A percentile compares a stretch with the other conserved stretches of the same genome.
phyloP scores from a whole-genome alignment of 2,113 vertebrate species.

The Channa maculata region DNA sequence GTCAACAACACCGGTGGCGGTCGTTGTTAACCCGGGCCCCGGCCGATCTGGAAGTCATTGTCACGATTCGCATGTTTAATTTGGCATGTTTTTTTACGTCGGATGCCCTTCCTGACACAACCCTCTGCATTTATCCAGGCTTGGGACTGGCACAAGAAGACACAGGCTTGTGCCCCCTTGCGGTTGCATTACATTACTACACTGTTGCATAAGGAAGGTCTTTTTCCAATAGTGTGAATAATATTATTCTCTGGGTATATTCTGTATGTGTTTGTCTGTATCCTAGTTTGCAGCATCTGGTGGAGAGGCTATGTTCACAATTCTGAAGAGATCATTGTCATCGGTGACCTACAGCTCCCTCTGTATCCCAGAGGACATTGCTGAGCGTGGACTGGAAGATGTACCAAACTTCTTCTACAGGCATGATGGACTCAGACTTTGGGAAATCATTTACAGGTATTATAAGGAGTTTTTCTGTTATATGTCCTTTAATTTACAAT shows the following conservation, averaged over 20 bases:
- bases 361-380: conserved; percentile 83
- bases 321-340: conserved; percentile 58
- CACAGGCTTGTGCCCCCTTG: too few relatives aligned
- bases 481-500: too few relatives aligned
- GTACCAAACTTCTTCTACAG: conserved; percentile 85
- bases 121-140: too few relatives aligned
- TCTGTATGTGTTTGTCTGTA: background rate
- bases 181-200: background rate
- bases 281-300: conserved; percentile 65
- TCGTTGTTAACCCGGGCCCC: too few relatives aligned
- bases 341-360: conserved; percentile 81
- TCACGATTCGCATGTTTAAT: too few relatives aligned
- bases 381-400: conserved; percentile 63
- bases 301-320: conserved; percentile 26
- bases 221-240: too few relatives aligned
- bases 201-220: background rate
- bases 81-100: too few relatives aligned
- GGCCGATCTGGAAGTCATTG: too few relatives aligned
- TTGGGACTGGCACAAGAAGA: too few relatives aligned
- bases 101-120: too few relatives aligned
- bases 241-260: too few relatives aligned
- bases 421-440: conserved; percentile 85
- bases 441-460: conserved; percentile 83
- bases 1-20: too few relatives aligned
- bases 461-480: background rate